Conservation (phyloP, 2,797 vertebrate species). For the Botia almorhae region DNA sequence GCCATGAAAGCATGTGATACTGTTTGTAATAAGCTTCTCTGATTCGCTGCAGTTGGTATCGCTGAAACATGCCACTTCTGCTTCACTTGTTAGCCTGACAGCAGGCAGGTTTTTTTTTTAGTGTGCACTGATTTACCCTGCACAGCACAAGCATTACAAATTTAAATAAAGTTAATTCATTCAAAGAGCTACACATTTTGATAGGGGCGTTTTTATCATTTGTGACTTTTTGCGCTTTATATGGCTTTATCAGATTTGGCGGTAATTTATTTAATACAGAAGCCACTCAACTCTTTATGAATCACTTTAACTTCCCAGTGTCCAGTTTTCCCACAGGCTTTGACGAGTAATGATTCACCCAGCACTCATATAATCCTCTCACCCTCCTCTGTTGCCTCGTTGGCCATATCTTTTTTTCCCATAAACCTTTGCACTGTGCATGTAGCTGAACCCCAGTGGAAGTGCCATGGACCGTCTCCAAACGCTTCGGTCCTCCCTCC, state of each 20-base stretch:
- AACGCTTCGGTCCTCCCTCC: constrained; percentile 70
- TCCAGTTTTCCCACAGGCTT: constrained; percentile 40
- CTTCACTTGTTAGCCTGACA: not conserved
- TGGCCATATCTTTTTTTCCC: constrained; percentile 60
- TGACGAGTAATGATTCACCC: constrained; percentile 39
- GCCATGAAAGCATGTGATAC: not conserved
- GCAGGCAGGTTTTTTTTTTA: not conserved
- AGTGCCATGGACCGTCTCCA: constrained; percentile 79
- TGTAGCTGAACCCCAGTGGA: constrained; percentile 70
- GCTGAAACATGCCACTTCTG: not conserved
- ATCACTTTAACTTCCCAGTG: constrained; percentile 10
- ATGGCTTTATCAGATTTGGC: not conserved
- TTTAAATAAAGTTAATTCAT: not conserved
- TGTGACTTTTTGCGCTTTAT: not conserved
- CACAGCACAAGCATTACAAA: not conserved
- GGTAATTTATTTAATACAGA: constrained; percentile 20
- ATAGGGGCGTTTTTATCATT: too few species aligned
- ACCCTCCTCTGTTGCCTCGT: constrained; percentile 57
- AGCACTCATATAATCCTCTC: constrained; percentile 39
- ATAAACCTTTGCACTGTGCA: constrained; percentile 68
- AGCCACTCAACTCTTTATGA: not conserved
- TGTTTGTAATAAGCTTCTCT: not conserved
- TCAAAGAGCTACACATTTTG: not conserved
- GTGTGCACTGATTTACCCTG: not conserved
- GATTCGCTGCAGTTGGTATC: not conserved